These are phyloP conservation scores for Mellivora capensis DNA, from an alignment of 2,113 vertebrate genomes.

Conservation along the genomic window DNA sequence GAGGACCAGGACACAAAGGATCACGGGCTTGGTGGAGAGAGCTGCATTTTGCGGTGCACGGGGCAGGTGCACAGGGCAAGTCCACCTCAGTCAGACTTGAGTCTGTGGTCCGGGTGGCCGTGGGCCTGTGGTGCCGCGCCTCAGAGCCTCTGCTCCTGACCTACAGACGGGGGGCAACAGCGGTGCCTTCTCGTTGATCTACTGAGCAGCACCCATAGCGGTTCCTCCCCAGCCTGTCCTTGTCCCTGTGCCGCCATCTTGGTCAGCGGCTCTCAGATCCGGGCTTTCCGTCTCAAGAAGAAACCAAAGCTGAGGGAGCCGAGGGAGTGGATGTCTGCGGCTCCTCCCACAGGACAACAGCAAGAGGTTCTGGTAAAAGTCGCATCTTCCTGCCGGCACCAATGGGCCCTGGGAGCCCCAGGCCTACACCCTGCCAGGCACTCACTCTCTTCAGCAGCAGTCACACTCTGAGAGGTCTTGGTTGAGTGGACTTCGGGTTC, in stretches of 20 bases:
- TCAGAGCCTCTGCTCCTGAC: not conserved
- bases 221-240: not conserved
- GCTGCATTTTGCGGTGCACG: accelerated
- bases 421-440: no score
- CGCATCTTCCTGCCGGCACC: not conserved
- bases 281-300: not conserved
- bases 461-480: not conserved
- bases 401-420: not conserved
- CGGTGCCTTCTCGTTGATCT: no score
- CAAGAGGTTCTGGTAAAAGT: not conserved
- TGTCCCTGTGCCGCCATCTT: not conserved
- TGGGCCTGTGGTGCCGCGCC: not conserved
- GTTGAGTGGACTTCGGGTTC: not conserved
- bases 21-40: not conserved
- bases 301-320: not conserved
- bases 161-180: not conserved
- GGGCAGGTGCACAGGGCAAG: not conserved
- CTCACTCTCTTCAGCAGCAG: not conserved
- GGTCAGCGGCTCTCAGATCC: not conserved
- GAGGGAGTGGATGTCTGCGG: not conserved
- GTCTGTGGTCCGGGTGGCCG: not conserved
- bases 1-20: not conserved
- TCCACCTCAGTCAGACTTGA: not conserved
- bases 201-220: no score
- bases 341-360: not conserved